Percentiles rank a stretch among this genome's conserved stretches.
Conservation (phyloP, 2,888 invertebrate species). For the Tetragonisca angustula region DNA sequence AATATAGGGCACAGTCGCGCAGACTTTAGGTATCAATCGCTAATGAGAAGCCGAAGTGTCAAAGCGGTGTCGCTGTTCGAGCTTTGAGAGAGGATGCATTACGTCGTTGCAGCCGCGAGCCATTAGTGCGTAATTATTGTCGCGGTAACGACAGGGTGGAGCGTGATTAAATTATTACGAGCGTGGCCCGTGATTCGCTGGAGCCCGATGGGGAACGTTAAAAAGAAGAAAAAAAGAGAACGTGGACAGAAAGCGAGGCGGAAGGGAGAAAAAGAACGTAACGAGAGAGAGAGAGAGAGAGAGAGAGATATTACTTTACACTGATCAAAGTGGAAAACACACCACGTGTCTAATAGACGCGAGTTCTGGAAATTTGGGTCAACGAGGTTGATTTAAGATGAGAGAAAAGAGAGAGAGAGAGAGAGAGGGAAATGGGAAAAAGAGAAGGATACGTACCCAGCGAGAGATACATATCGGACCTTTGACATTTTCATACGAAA, state of each 20-base stretch:
- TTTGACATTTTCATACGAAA: constrained; percentile 81
- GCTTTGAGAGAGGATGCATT: constrained; percentile 56
- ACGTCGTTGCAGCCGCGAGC: constrained; percentile 48
- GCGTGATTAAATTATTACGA: constrained; percentile 49
- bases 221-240: neutral
- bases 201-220: neutral
- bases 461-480: constrained; percentile 71
- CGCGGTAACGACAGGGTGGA: constrained; percentile 40
- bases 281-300: neutral
- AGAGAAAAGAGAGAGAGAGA: neutral
- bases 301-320: neutral
- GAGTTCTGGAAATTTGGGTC: constrained; percentile 25
- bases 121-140: constrained; percentile 56
- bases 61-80: constrained; percentile 45
- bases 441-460: constrained; percentile 1
- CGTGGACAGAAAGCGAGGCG: neutral
- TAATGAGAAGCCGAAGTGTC: constrained; percentile 57
- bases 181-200: constrained; percentile 9
- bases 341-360: constrained; percentile 2
- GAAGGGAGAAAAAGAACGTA: neutral
- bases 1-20: constrained; percentile 24
- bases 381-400: constrained; percentile 18
- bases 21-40: constrained; percentile 43
- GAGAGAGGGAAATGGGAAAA: neutral
- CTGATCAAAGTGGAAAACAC: constrained; percentile 2